Conservation (phyloP, 2,113 vertebrate species). For the Cyanocitta stelleri region DNA sequence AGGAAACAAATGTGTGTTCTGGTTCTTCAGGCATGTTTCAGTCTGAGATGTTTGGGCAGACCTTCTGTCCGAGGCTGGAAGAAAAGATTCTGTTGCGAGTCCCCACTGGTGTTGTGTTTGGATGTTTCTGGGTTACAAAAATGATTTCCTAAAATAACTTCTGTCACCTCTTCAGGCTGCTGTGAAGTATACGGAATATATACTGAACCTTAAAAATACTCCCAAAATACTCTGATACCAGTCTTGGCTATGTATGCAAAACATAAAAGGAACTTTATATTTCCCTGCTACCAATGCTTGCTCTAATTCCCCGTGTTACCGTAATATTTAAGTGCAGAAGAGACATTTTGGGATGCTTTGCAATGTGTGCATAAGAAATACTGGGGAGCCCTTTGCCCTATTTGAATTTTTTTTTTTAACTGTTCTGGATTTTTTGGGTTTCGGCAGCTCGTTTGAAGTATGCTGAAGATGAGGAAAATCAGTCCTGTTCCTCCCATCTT, state of each 20-base stretch:
- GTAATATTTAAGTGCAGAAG: not conserved
- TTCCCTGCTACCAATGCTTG: not conserved
- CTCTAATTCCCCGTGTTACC: not conserved
- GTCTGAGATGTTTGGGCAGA: not conserved
- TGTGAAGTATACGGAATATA: not conserved
- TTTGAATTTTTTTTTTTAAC: not conserved
- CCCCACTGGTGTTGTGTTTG: not conserved
- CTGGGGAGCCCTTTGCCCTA: not conserved
- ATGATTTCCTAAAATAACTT: not conserved
- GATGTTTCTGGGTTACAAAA: not conserved
- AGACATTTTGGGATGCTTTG: not conserved
- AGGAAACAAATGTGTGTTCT: not conserved
- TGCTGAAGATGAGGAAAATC: not conserved
- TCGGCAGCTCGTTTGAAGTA: not conserved
- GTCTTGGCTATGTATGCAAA: not conserved
- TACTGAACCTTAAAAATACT: not conserved
- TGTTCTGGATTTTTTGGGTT: not conserved
- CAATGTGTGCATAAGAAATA: not conserved
- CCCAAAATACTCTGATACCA: not conserved
- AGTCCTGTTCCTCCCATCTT: not conserved
- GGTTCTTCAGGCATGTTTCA: rapidly evolving
- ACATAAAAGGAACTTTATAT: not conserved
- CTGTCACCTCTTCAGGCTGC: not conserved
- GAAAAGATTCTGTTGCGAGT: not conserved
- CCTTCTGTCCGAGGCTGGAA: not conserved